Percentiles rank a stretch among this genome's conserved stretches.
phyloP scores from a whole-genome alignment of 2,888 invertebrate species.

The Bombylius discolor region DNA sequence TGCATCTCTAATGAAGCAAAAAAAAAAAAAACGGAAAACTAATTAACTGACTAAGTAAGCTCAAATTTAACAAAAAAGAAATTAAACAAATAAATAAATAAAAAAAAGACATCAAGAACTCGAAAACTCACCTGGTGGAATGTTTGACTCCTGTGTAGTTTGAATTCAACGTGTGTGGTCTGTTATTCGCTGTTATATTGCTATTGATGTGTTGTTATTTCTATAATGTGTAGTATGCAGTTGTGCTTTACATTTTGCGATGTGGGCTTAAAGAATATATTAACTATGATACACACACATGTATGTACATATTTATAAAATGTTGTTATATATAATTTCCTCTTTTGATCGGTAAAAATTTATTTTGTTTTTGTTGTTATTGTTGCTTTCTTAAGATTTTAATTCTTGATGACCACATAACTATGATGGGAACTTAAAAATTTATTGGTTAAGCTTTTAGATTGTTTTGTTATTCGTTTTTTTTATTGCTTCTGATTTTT shows the following conservation, averaged over 20 bases:
- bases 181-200: not conserved
- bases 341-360: not conserved
- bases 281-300: not conserved
- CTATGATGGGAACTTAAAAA: slow-evolving; percentile 9
- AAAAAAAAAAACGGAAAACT: not conserved
- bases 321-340: not conserved
- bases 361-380: not conserved
- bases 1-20: no score
- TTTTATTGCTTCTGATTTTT: not conserved
- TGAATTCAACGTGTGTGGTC: slow-evolving; percentile 8
- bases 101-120: not conserved
- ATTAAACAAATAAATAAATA: not conserved
- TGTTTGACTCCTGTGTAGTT: slow-evolving; percentile 2
- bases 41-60: not conserved
- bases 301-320: no score
- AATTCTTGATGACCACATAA: not conserved
- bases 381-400: not conserved
- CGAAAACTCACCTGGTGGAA: slow-evolving; percentile 6
- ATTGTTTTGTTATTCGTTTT: not conserved
- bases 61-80: not conserved
- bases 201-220: not conserved
- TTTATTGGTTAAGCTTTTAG: slow-evolving; percentile 5
- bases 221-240: no score
- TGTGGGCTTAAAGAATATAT: no score
- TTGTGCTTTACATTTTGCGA: no score